Evolutionary conservation across 1,140 invertebrate species (phyloP).

Genomic region (Heliconius nattereri): DNA sequence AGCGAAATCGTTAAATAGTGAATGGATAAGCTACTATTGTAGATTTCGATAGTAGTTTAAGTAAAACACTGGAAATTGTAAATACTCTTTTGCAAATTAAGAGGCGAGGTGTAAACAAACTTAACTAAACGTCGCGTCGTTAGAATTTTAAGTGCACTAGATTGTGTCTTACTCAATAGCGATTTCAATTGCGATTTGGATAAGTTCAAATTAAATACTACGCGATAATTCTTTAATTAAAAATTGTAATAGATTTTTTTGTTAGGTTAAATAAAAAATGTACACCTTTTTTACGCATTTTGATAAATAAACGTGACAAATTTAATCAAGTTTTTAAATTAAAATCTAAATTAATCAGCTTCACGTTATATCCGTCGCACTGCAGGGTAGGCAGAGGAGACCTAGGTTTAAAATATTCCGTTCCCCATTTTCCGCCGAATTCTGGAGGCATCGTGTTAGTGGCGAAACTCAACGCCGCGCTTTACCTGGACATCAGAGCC

Average conservation of each 20-base stretch:
- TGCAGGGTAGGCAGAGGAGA: neutral
- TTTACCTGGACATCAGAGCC: too few species aligned
- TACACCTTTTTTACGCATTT: too few species aligned
- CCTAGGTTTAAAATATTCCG: neutral
- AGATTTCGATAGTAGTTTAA: neutral
- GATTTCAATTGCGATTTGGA: slow-evolving; percentile 9
- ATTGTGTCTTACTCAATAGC: slow-evolving; percentile 2
- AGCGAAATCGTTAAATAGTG: neutral
- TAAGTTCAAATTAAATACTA: neutral
- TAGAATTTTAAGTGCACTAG: neutral
- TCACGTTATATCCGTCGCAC: neutral
- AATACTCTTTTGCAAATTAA: slow-evolving; percentile 6
- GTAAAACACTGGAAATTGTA: neutral
- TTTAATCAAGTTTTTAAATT: too few species aligned
- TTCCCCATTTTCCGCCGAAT: neutral
- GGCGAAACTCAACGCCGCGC: neutral
- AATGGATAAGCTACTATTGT: neutral
- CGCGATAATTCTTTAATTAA: neutral
- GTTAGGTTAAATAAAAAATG: too few species aligned
- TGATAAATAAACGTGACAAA: too few species aligned
- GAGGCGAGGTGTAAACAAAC: neutral
- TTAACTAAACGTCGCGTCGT: slow-evolving; percentile 45
- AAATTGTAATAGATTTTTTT: too few species aligned
- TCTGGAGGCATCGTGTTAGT: neutral
- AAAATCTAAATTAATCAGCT: neutral